Conservation (phyloP, 2,113 vertebrate genomes). For the Macrotis lagotis region DNA sequence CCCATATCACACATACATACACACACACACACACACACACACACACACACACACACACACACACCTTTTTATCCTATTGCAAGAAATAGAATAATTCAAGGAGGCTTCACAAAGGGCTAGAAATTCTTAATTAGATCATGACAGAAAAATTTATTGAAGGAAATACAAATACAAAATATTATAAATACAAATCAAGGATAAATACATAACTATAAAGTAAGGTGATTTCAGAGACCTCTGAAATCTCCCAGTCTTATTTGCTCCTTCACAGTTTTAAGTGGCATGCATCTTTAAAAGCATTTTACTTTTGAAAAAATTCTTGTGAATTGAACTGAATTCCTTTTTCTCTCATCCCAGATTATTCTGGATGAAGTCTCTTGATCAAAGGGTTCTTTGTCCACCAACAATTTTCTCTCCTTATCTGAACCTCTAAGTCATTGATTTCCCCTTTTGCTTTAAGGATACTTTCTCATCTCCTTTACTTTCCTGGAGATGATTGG, state of each 20-base stretch:
- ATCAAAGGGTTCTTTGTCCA: background rate
- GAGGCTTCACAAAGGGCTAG: background rate
- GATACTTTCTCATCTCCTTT: background rate
- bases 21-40: too few species aligned
- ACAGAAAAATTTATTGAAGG: background rate
- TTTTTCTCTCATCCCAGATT: background rate
- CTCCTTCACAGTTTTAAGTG: background rate
- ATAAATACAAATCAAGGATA: background rate
- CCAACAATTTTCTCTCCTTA: background rate
- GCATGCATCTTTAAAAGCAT: background rate
- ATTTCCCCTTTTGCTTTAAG: background rate
- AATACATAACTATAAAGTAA: background rate
- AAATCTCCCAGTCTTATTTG: background rate
- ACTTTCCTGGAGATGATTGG: background rate
- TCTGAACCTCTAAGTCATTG: background rate
- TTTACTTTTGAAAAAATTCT: background rate
- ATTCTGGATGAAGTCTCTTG: background rate
- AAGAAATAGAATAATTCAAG: background rate
- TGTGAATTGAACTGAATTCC: background rate
- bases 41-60: background rate
- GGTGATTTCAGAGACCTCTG: background rate
- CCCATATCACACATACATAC: too few species aligned
- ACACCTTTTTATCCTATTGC: background rate
- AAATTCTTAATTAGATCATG: background rate
- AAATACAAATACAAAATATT: background rate